phyloP scores from a whole-genome alignment of 2,888 invertebrate species.

The Pseudococcus jackbeardsleyi region DNA sequence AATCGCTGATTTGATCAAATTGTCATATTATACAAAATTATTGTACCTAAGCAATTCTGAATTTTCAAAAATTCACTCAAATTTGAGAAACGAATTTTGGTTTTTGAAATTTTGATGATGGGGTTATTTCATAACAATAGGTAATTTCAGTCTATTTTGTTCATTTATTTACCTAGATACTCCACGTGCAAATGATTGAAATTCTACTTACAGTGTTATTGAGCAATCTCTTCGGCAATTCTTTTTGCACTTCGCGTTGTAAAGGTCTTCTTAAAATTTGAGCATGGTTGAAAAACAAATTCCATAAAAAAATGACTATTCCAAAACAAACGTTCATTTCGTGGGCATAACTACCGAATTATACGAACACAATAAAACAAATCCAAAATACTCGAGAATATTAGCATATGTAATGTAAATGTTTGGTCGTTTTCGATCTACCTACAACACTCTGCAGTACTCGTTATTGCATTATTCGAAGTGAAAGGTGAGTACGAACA shows the following conservation, averaged over 20 bases:
- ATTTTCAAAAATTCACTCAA: no score
- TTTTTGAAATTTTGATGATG: no score
- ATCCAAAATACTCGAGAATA: neutral
- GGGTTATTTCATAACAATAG: no score
- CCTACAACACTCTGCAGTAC: no score
- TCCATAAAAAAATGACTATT: constrained; percentile 32
- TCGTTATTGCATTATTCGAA: constrained; percentile 55
- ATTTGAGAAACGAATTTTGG: no score
- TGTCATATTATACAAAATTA: no score
- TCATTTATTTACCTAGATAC: no score
- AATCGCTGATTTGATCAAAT: no score
- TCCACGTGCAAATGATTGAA: neutral
- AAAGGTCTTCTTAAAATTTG: constrained; percentile 59
- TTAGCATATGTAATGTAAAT: constrained; percentile 34
- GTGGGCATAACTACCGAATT: constrained; percentile 19
- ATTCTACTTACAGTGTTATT: constrained; percentile 57
- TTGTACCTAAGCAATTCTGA: no score
- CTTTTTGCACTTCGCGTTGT: constrained; percentile 42
- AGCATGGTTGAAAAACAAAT: constrained; percentile 37
- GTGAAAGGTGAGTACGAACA: constrained; percentile 55
- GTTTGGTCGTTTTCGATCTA: constrained; percentile 5
- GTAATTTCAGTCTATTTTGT: no score
- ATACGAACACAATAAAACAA: neutral
- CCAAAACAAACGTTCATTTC: constrained; percentile 57
- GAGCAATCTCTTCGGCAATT: neutral